Evolutionary conservation across 2,113 vertebrate species (phyloP).

Genomic region (Formicarius rufipectus): DNA sequence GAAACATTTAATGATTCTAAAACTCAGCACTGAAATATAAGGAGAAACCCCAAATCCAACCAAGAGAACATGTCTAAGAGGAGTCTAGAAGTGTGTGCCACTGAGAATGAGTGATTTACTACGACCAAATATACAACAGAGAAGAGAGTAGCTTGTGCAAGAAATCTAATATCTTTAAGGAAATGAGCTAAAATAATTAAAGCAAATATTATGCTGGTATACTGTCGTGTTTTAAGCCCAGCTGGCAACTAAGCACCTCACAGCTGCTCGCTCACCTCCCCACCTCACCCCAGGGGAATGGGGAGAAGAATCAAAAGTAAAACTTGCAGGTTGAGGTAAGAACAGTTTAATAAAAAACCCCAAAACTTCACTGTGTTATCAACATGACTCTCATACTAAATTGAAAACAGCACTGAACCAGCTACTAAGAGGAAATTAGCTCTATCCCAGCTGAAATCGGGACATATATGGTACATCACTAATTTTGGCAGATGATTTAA

Average conservation of each 20-base stretch:
- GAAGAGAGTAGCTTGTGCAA: background rate
- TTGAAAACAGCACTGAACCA: background rate
- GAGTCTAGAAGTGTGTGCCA: background rate
- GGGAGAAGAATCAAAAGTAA: background rate
- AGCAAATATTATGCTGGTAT: background rate
- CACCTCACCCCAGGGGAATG: background rate
- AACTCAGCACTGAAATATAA: background rate
- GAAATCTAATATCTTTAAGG: background rate
- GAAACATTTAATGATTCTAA: background rate
- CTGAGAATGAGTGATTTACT: background rate
- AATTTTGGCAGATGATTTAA: background rate
- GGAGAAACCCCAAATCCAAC: background rate
- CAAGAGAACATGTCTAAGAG: background rate
- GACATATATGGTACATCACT: background rate
- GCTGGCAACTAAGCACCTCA: background rate
- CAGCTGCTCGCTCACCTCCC: rapidly evolving
- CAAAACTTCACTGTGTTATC: background rate
- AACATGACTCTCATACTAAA: background rate
- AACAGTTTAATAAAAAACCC: background rate
- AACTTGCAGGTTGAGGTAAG: background rate
- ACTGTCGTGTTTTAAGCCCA: background rate
- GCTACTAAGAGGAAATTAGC: background rate
- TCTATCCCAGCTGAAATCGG: background rate
- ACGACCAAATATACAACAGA: background rate
- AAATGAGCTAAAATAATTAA: background rate